phyloP scores from a whole-genome alignment of 2,888 invertebrate genomes.

The Eupithecia pulchellata region DNA sequence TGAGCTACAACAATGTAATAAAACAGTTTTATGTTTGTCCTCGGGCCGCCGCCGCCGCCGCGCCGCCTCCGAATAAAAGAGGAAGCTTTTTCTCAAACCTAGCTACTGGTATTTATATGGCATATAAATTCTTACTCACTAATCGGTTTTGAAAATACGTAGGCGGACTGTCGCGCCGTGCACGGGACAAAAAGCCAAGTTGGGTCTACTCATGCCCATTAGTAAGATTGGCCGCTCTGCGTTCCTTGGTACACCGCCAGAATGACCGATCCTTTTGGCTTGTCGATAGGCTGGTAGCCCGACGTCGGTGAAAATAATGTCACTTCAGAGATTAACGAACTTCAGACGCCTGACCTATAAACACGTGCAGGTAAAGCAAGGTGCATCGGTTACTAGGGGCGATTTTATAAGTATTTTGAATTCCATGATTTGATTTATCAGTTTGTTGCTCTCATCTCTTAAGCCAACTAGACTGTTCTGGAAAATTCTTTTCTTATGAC shows the following conservation, averaged over 20 bases:
- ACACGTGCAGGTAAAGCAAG: conserved; percentile 61
- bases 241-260: conserved; percentile 84
- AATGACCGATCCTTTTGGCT: conserved; percentile 84
- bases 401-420: conserved; percentile 34
- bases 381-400: conserved; percentile 44
- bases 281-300: conserved; percentile 77
- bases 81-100: conserved; percentile 37
- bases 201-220: conserved; percentile 80
- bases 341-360: conserved; percentile 82
- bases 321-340: conserved; percentile 84
- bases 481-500: conserved; percentile 11
- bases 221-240: conserved; percentile 74
- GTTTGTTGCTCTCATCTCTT: neutral
- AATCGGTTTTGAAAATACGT: conserved; percentile 13
- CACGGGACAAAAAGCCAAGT: conserved; percentile 75
- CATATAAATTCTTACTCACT: conserved; percentile 14
- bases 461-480: neutral
- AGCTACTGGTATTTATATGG: conserved; percentile 41
- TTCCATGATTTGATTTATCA: neutral
- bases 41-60: conserved; percentile 34
- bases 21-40: conserved; percentile 47
- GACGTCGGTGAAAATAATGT: conserved; percentile 76
- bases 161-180: conserved; percentile 41
- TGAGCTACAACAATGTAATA: conserved; percentile 54
- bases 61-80: conserved; percentile 39